Evolutionary conservation across 2,888 invertebrate species (phyloP).

Genomic region (Liodrosophila aerea): DNA sequence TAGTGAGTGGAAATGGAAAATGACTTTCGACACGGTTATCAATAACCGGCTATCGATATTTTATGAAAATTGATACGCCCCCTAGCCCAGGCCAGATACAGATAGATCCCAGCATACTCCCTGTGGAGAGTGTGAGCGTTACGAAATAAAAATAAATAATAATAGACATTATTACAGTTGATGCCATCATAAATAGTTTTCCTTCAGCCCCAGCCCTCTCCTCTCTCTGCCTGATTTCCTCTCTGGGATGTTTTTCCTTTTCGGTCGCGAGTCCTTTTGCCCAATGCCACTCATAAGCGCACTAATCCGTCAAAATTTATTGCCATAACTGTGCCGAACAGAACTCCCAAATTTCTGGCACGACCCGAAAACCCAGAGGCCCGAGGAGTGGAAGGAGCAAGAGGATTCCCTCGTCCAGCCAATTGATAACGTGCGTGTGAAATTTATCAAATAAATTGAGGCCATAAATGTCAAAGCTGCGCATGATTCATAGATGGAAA

Average conservation of each 20-base stretch:
- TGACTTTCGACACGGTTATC: conserved; percentile 76
- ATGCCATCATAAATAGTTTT: conserved; percentile 69
- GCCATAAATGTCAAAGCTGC: conserved; percentile 78
- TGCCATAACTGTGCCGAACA: conserved; percentile 49
- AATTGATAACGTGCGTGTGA: conserved; percentile 79
- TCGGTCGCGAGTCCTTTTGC: conserved; percentile 35
- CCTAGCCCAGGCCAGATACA: conserved; percentile 12
- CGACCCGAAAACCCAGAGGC: background rate
- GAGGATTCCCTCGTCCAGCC: conserved; percentile 36
- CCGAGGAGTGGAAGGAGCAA: conserved; percentile 2
- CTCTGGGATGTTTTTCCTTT: conserved; percentile 13
- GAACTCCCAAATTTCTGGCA: background rate
- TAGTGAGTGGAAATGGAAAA: conserved; percentile 51
- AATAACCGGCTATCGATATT: conserved; percentile 76
- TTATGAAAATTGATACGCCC: conserved; percentile 75
- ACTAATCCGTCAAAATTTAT: conserved; percentile 77
- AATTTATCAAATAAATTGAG: conserved; percentile 79
- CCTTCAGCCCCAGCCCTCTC: background rate
- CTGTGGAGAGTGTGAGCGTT: conserved; percentile 23
- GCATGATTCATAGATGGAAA: conserved; percentile 65
- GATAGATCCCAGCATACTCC: background rate
- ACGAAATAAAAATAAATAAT: conserved; percentile 74
- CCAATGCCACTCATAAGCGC: conserved; percentile 68
- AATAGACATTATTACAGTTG: conserved; percentile 74
- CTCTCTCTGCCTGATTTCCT: conserved; percentile 1